These are phyloP conservation scores for Garra rufa DNA, from an alignment of 2,113 vertebrate genomes.

Conservation along the genomic window DNA sequence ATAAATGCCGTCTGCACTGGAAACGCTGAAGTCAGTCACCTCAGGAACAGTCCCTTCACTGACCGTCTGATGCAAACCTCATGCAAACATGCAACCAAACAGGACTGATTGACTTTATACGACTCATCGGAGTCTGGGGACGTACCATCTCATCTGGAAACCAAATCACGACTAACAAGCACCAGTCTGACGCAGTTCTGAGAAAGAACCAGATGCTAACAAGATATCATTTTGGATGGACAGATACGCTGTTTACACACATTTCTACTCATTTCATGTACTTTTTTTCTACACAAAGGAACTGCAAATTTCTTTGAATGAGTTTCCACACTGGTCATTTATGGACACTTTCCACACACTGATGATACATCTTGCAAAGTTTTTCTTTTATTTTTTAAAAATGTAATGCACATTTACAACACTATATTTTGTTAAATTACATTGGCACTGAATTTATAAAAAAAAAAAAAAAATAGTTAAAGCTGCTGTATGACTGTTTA, in stretches of 20 bases:
- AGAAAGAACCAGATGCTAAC: neutral
- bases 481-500: neutral
- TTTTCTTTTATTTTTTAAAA: no score
- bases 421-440: neutral
- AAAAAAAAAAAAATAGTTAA: neutral
- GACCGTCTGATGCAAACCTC: neutral
- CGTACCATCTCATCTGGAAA: neutral
- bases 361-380: neutral
- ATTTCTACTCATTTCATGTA: neutral
- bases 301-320: no score
- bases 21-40: constrained; percentile 1
- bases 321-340: no score
- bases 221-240: neutral
- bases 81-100: neutral
- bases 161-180: neutral
- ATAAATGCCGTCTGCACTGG: neutral
- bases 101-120: neutral
- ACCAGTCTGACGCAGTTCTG: neutral
- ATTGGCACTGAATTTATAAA: neutral
- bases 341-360: no score
- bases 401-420: neutral
- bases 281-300: neutral
- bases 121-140: neutral
- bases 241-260: neutral
- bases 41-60: neutral